Percentiles rank a stretch among this genome's conserved stretches.
phyloP scores from a whole-genome alignment of 2,797 vertebrate species.

The Esox lucius region DNA sequence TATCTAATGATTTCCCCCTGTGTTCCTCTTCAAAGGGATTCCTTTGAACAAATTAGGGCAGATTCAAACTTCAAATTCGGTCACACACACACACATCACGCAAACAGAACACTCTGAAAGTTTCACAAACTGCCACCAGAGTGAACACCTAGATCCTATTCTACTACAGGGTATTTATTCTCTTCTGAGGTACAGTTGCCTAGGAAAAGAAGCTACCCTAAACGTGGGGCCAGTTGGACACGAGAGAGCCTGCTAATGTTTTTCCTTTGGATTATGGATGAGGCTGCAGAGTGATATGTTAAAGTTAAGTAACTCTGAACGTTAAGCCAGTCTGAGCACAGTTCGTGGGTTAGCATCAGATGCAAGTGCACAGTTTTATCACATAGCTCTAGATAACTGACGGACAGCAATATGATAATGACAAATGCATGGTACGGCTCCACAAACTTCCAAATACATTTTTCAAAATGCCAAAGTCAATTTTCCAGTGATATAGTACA shows the following conservation, averaged over 20 bases:
- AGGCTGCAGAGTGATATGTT: constrained; percentile 7
- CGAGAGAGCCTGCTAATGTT: constrained; percentile 19
- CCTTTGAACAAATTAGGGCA: too few relatives aligned
- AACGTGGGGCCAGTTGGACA: neutral
- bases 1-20: too few relatives aligned
- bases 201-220: neutral
- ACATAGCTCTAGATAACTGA: neutral
- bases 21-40: too few relatives aligned
- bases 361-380: neutral
- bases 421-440: neutral
- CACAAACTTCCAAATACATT: neutral
- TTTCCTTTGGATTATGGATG: constrained; percentile 39
- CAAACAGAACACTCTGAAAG: too few relatives aligned
- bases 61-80: too few relatives aligned
- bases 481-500: neutral
- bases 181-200: neutral
- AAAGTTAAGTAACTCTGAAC: neutral
- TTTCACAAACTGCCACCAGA: too few relatives aligned
- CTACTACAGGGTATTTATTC: too few relatives aligned
- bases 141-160: too few relatives aligned
- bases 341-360: neutral
- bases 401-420: neutral
- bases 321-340: neutral
- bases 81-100: too few relatives aligned
- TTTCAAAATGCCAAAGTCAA: neutral